Evolutionary conservation across 2,888 invertebrate genomes (phyloP), one percentile per base, ranked within the genome.

Genomic region (Callyntrura sp.): DNA sequence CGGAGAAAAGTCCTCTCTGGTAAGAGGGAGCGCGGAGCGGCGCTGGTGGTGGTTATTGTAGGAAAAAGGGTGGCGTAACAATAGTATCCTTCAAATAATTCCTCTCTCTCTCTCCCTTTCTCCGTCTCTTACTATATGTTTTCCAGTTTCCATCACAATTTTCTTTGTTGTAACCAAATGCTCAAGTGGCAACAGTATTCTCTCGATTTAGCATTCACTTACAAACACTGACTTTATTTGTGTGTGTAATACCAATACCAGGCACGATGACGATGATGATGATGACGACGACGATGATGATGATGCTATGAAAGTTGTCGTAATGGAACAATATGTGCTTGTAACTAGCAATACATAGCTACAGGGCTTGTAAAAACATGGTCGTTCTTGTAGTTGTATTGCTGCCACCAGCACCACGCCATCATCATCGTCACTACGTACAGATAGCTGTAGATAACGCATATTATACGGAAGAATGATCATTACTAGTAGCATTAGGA

Each of bases 131-230:
- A 35, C 35, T 35, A 6, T 35, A 35, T 35, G 51, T 55, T 68
- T 45, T n/a, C 43, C 25, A 76, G 45, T 60, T 76, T 73, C 20
- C 85, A 85, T 76, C 76, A 76, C 48, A 85, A 28, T 68, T 70
- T 55, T 51, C 9, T 83, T 83, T 60, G 45, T 65, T 78, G 48
- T 79, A 28, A 86, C 45, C 65, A 78, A 76, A 78, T 68, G 81
- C 70, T 87, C 81, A 81, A 87, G 68, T 87, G 78, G 88, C 55
- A 68, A 25, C 17, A 28, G 20, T 85, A 68, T 84, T 84, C 62
- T 79, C 76, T 79, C 89, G 84, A 89, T 89, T 89, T 85, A 84
- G 70, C 84, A 89, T 84, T 89, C 89, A 89, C 43, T 51, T 65
- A 73, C 45, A 88, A 88, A 84, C 88, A 84, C 62, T 84, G 62